Conservation (phyloP, 2,113 vertebrate genomes). For the cat (Felis catus) region DNA sequence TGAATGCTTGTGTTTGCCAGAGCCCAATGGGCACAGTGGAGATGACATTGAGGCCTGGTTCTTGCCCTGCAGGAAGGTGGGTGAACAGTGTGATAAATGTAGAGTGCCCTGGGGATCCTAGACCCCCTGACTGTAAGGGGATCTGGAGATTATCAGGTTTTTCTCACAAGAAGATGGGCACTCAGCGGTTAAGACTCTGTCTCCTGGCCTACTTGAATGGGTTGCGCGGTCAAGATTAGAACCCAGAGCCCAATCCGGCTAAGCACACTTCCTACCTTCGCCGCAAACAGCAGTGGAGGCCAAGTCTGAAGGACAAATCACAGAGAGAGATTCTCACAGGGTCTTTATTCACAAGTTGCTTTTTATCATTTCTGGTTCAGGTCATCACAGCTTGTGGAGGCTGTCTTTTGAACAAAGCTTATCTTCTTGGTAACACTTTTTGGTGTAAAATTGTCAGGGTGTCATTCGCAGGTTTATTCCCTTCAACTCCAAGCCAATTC, state of each 20-base stretch:
- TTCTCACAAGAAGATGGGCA: background rate
- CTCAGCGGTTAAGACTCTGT: background rate
- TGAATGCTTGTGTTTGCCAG: background rate
- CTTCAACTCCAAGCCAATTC: background rate
- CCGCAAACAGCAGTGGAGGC: background rate
- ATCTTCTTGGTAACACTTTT: background rate
- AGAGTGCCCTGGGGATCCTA: no score
- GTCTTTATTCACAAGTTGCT: background rate
- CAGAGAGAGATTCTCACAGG: background rate
- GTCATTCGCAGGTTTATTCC: background rate
- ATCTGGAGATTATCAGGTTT: background rate
- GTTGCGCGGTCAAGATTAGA: background rate
- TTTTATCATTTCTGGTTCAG: background rate
- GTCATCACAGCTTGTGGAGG: background rate
- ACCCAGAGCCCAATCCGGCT: background rate
- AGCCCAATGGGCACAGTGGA: accelerated
- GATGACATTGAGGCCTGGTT: background rate
- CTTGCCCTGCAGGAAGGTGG: background rate
- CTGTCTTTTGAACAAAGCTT: background rate
- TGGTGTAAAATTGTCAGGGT: background rate
- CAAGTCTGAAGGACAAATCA: background rate
- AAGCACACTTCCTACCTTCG: accelerated
- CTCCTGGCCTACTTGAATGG: background rate
- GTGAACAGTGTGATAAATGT: no score
- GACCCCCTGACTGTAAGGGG: background rate